phyloP scores from a whole-genome alignment of 2,888 invertebrate species.

The Cheilosia soror region DNA sequence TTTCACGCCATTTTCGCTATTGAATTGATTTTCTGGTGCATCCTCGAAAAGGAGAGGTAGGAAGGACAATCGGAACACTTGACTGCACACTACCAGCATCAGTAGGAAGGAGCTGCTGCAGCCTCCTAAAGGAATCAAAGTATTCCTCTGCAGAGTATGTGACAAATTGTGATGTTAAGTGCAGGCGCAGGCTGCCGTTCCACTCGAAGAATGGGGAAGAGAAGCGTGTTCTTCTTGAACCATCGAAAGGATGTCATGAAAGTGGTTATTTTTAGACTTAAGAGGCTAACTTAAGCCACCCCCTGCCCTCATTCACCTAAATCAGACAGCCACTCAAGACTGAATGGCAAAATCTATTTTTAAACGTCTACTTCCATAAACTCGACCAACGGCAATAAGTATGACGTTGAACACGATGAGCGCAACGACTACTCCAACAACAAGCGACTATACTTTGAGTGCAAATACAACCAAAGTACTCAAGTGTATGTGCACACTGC shows the following conservation, averaged over 20 bases:
- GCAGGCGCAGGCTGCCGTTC: conserved; percentile 37
- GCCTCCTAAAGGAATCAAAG: conserved; percentile 27
- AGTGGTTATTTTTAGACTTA: conserved; percentile 60
- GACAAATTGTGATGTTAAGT: conserved; percentile 57
- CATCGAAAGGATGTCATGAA: conserved; percentile 53
- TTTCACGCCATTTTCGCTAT: conserved; percentile 12
- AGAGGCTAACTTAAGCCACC: conserved; percentile 17
- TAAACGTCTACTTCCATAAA: conserved; percentile 43
- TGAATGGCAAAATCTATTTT: conserved; percentile 58
- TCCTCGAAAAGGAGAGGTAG: background rate
- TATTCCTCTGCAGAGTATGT: conserved; percentile 45
- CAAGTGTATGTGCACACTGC: conserved; percentile 14
- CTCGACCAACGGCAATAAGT: conserved; percentile 14
- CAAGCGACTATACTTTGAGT: conserved; percentile 23
- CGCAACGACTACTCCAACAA: conserved; percentile 28
- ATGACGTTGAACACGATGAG: background rate
- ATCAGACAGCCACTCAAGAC: conserved; percentile 43
- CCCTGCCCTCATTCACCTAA: conserved; percentile 10
- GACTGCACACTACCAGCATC: conserved; percentile 29
- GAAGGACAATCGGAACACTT: conserved; percentile 45
- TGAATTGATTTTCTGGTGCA: conserved; percentile 18
- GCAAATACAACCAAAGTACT: conserved; percentile 36
- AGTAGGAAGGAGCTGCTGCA: background rate
- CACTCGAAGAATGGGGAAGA: background rate
- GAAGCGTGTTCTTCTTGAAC: background rate